A percentile compares a stretch with the other conserved stretches of the same genome.
Evolutionary conservation across 2,113 vertebrate species (phyloP).

Genomic region (Paraplagusia blochii): DNA sequence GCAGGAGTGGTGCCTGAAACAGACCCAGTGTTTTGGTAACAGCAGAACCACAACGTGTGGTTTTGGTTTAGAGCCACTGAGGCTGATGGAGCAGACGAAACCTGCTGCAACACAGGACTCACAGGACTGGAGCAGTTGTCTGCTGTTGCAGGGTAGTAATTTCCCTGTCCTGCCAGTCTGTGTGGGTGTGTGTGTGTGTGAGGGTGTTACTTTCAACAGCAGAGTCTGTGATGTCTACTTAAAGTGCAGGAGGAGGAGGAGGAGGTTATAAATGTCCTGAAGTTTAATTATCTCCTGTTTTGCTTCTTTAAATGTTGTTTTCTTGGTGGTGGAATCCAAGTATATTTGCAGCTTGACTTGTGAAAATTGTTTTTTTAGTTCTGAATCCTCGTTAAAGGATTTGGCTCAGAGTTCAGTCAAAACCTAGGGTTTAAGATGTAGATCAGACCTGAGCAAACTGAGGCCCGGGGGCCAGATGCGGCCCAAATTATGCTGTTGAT

Average conservation of each 20-base stretch:
- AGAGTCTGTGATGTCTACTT: constrained; percentile 28
- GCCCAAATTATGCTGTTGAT: too few relatives aligned
- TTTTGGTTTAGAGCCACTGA: constrained; percentile 16
- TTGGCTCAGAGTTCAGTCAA: too few relatives aligned
- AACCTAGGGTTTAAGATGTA: too few relatives aligned
- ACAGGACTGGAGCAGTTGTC: constrained; percentile 30
- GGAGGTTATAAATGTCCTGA: constrained; percentile 13
- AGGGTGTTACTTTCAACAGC: constrained; percentile 29
- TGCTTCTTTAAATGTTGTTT: constrained; percentile 4
- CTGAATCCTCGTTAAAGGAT: too few relatives aligned
- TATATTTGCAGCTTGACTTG: too few relatives aligned
- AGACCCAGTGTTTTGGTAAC: neutral
- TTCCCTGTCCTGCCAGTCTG: constrained; percentile 35
- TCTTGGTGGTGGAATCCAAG: too few relatives aligned
- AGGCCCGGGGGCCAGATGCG: too few relatives aligned
- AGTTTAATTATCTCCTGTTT: constrained; percentile 10
- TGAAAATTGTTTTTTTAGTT: too few relatives aligned
- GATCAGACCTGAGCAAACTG: too few relatives aligned
- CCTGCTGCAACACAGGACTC: constrained; percentile 26
- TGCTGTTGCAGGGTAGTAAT: constrained; percentile 33
- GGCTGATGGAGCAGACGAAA: constrained; percentile 19
- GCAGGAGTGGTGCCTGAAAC: too few relatives aligned
- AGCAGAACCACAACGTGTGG: constrained; percentile 25
- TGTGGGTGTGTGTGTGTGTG: constrained; percentile 3
- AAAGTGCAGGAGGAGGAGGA: constrained; percentile 4